Percentiles rank a stretch among this genome's conserved stretches.
Evolutionary conservation across 2,797 vertebrate species (phyloP).

Genomic region (Tenualosa thibaudeaui): DNA sequence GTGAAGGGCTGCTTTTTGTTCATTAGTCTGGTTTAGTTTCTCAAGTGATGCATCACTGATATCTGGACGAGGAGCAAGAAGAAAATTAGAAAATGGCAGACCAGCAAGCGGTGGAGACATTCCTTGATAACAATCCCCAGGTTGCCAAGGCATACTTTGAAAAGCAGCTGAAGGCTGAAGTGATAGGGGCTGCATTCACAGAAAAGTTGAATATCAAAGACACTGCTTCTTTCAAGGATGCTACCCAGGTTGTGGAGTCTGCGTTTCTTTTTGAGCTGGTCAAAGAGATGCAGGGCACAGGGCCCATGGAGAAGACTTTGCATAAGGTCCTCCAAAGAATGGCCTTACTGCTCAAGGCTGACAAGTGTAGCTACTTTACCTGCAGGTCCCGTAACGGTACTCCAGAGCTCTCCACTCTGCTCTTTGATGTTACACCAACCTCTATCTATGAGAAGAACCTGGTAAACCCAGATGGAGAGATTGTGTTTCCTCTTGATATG

Average conservation of each 20-base stretch:
- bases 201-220: conserved; percentile 68
- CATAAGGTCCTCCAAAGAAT: conserved; percentile 73
- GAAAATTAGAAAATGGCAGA: conserved; percentile 72
- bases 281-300: conserved; percentile 64
- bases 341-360: conserved; percentile 69
- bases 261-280: conserved; percentile 79
- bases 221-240: conserved; percentile 75
- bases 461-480: conserved; percentile 72
- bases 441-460: conserved; percentile 74
- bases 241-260: conserved; percentile 77
- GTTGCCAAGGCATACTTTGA: conserved; percentile 86
- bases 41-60: conserved; percentile 50
- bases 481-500: conserved; percentile 76
- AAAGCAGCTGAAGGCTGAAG: conserved; percentile 76
- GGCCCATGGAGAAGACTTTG: conserved; percentile 65
- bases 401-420: conserved; percentile 71
- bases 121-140: conserved; percentile 83
- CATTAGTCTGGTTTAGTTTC: conserved; percentile 41
- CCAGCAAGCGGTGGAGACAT: conserved; percentile 83
- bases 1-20: conserved; percentile 32
- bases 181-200: conserved; percentile 71
- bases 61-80: conserved; percentile 24
- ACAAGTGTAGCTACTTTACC: conserved; percentile 74
- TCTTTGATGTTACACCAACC: conserved; percentile 74
- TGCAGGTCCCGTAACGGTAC: conserved; percentile 72